Conservation (phyloP, 1,140 invertebrate genomes). For the Coenobita brevimanus region DNA sequence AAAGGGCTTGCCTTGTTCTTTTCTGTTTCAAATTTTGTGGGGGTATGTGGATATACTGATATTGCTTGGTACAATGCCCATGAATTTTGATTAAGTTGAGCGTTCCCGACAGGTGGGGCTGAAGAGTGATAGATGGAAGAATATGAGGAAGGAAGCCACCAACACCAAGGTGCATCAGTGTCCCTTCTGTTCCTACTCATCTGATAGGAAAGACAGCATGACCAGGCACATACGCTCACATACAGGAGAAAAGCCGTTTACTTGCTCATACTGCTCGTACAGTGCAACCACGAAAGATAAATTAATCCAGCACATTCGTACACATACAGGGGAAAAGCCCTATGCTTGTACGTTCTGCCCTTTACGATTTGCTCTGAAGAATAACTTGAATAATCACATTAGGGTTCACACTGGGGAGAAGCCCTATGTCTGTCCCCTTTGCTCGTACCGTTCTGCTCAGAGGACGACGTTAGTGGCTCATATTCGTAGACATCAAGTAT, state of each 20-base stretch:
- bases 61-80: no score
- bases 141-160: no score
- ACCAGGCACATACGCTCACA: neutral
- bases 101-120: no score
- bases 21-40: no score
- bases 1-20: no score
- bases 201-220: neutral
- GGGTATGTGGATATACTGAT: no score
- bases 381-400: conserved; percentile 17
- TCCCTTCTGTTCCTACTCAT: neutral
- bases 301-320: neutral
- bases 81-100: no score
- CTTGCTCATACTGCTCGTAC: neutral
- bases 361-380: conserved; percentile 13
- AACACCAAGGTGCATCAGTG: neutral
- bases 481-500: conserved; percentile 24
- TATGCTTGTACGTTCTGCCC: conserved; percentile 2
- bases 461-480: conserved; percentile 20
- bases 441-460: conserved; percentile 14
- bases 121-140: no score
- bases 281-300: neutral
- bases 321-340: neutral
- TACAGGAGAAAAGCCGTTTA: neutral
- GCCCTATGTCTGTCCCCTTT: conserved; percentile 4
- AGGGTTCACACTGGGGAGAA: conserved; percentile 23